Base-by-base conservation (phyloP, 2,113 vertebrate species). In the Alligator sinensis region DNA sequence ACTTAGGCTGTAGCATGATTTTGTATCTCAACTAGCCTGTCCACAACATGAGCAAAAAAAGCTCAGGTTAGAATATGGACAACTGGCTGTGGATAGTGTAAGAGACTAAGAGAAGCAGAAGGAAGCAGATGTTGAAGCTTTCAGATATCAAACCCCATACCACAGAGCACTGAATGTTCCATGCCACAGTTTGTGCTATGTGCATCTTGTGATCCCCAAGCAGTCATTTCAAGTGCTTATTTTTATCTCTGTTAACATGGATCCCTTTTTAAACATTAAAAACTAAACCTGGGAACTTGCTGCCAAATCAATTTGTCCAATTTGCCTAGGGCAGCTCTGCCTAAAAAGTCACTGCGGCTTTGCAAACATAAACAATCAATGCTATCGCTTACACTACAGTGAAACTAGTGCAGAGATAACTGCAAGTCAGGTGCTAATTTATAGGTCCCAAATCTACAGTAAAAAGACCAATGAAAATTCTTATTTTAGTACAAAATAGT, bases 141-240 rank as follows among this genome's bases (percentile, higher is more conserved):
- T 12, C 54, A 78, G 55, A 62, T 87, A 79, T 11, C 25, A 70
- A 47, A 57, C 16, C 30, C 86, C 13, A 0, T 21, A 54, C 22
- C 4, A 25, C n/a, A 38, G n/a, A 61, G 55, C 25, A 38, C 55
- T 0, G 1, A 28, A 24, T 47, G 21, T 54, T 66, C n/a, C 0
- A 0, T 62, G 60, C 16, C 58, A 68, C 21, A 74, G 55, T 61
- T 83, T 58, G 59, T 66, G n/a, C 7, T 84, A n/a, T 22, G 38
- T 27, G 34, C 72, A 66, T 15, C 59, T 63, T 58, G 54, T 18
- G 60, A 77, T 18, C 28, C 30, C 47, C 70, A 86, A 38, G 61
- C 2, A 28, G 70, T 58, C 3, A 30, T 0, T 3, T 57, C 34
- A 92, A 74, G 66, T 5, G 28, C 2, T 68, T 62, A 2, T 1